A percentile compares a stretch with the other conserved stretches of the same genome.
These are phyloP conservation scores for Leptinotarsa peninsularis DNA, from an alignment of 2,888 invertebrate species.

Conservation along the genomic window DNA sequence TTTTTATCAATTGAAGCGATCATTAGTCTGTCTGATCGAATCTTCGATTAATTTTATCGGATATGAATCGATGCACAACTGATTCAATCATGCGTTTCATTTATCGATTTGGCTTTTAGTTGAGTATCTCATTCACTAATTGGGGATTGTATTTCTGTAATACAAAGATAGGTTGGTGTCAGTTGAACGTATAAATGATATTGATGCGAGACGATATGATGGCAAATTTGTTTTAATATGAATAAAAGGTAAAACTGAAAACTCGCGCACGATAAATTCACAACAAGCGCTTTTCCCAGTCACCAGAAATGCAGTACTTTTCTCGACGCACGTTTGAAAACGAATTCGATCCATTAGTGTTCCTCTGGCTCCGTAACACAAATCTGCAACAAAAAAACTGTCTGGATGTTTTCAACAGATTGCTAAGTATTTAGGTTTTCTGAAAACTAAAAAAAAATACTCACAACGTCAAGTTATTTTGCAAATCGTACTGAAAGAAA, in stretches of 20 bases:
- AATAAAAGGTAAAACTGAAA: too few species aligned
- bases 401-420: too few species aligned
- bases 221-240: too few species aligned
- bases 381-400: too few species aligned
- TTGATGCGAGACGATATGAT: too few species aligned
- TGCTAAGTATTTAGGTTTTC: too few species aligned
- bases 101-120: neutral
- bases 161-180: neutral
- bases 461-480: too few species aligned
- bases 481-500: too few species aligned
- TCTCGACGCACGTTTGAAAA: neutral
- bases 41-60: neutral
- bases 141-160: neutral
- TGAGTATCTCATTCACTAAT: neutral
- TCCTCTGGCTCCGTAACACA: neutral
- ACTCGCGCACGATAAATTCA: neutral
- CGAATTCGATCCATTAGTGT: neutral
- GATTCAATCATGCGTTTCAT: neutral
- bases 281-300: too few species aligned
- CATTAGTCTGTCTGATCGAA: constrained; percentile 9
- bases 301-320: neutral
- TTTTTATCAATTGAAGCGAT: neutral
- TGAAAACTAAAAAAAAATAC: too few species aligned
- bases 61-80: neutral
- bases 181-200: too few species aligned